A percentile compares a stretch with the other conserved stretches of the same genome.
These are phyloP conservation scores for Dipus sagitta DNA, from an alignment of 2,797 vertebrate genomes.

Conservation along the genomic window DNA sequence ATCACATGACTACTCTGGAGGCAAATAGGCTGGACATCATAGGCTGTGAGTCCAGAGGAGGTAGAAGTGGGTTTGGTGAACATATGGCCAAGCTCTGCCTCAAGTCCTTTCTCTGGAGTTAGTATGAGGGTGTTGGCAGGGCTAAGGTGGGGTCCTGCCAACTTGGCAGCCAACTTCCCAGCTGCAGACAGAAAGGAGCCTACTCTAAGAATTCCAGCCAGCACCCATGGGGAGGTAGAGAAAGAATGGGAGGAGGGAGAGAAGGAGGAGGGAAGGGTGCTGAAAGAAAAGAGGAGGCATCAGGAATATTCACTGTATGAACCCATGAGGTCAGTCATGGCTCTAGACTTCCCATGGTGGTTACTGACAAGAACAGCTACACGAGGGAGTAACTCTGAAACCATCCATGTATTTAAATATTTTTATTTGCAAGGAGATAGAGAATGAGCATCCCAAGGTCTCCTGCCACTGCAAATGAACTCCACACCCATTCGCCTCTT, in stretches of 20 bases:
- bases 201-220: neutral
- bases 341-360: no score
- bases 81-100: neutral
- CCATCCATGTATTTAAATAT: no score
- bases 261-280: neutral
- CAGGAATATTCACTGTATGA: no score
- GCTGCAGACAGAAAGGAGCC: neutral
- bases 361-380: no score
- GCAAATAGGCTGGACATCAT: neutral
- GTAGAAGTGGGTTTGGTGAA: neutral
- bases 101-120: neutral
- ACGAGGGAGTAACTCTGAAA: no score
- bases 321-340: no score
- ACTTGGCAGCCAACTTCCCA: neutral
- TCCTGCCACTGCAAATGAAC: no score
- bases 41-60: no score
- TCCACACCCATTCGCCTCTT: no score
- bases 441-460: no score
- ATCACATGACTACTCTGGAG: neutral
- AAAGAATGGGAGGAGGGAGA: neutral
- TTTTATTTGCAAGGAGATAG: no score
- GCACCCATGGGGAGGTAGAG: neutral
- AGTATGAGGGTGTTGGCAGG: neutral
- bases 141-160: neutral
- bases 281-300: no score